Percentiles rank a stretch among this genome's conserved stretches.
Conservation (phyloP, 1,140 invertebrate species). For the Homalodisca vitripennis region DNA sequence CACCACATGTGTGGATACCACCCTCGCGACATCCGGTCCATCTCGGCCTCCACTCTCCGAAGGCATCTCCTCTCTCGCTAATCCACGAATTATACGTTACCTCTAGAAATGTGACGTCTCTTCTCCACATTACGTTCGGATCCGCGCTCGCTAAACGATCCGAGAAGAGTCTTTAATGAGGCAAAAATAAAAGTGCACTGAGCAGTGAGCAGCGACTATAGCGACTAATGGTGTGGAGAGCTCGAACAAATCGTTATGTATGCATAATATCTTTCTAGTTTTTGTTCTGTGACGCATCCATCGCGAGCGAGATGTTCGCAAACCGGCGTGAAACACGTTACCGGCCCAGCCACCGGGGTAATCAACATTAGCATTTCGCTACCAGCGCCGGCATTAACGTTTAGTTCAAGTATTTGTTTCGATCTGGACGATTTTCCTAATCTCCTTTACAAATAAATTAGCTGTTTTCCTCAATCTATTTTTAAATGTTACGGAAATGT, state of each 20-base stretch:
- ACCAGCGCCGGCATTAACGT: too few relatives aligned
- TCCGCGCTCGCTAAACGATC: conserved; percentile 14
- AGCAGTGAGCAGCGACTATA: too few relatives aligned
- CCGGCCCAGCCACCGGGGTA: not conserved
- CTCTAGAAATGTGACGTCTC: too few relatives aligned
- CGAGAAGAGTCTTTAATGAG: conserved; percentile 22
- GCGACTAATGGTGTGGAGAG: not conserved
- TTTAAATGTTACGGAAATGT: too few relatives aligned
- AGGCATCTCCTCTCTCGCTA: not conserved
- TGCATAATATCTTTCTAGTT: conserved; percentile 25
- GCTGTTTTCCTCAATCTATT: too few relatives aligned
- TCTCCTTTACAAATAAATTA: too few relatives aligned
- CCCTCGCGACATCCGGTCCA: conserved; percentile 7
- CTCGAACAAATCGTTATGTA: conserved; percentile 24
- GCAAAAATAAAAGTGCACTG: conserved; percentile 22
- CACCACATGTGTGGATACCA: conserved; percentile 6
- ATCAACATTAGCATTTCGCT: too few relatives aligned
- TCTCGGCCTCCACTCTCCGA: not conserved
- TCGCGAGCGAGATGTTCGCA: not conserved
- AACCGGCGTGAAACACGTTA: not conserved
- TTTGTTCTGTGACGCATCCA: conserved; percentile 23
- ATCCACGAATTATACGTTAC: conserved; percentile 5
- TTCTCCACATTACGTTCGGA: conserved; percentile 17
- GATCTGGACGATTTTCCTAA: too few relatives aligned
- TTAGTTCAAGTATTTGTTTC: too few relatives aligned